These are phyloP conservation scores for Danio tinwini DNA, from an alignment of 2,797 vertebrate species.

Conservation along the genomic window DNA sequence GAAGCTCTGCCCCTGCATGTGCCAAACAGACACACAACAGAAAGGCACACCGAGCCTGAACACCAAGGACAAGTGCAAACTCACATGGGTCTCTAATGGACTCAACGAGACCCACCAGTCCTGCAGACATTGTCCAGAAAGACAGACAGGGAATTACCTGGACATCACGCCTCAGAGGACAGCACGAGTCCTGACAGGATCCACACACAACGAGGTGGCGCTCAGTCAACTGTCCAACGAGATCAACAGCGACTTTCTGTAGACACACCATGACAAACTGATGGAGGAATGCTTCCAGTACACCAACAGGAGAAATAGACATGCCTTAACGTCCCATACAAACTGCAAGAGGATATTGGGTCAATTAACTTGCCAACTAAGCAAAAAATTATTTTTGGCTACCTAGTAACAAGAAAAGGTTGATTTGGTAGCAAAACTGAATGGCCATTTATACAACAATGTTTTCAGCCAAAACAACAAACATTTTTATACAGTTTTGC, in stretches of 20 bases:
- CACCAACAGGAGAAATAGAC: not conserved
- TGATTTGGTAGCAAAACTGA: conserved; percentile 8
- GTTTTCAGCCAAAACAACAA: too few species aligned
- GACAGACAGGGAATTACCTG: conserved; percentile 52
- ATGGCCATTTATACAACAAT: not conserved
- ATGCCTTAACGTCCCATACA: not conserved
- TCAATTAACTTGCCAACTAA: not conserved
- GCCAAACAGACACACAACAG: conserved; percentile 49
- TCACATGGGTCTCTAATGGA: conserved; percentile 69
- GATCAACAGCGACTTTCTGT: conserved; percentile 79
- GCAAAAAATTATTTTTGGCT: not conserved
- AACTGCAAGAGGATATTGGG: not conserved
- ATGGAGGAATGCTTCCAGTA: not conserved
- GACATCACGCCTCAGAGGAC: conserved; percentile 71
- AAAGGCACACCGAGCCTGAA: conserved; percentile 57
- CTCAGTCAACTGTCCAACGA: conserved; percentile 80
- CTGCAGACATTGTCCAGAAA: conserved; percentile 70
- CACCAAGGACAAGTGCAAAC: conserved; percentile 68
- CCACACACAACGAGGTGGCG: conserved; percentile 70
- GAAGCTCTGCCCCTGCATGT: conserved; percentile 70
- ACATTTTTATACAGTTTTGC: too few species aligned
- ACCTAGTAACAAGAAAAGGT: not conserved
- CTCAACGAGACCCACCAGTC: conserved; percentile 65
- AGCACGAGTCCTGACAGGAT: conserved; percentile 72
- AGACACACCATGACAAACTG: conserved; percentile 28